phyloP scores from a whole-genome alignment of 2,113 vertebrate genomes.

The Chauna torquata region DNA sequence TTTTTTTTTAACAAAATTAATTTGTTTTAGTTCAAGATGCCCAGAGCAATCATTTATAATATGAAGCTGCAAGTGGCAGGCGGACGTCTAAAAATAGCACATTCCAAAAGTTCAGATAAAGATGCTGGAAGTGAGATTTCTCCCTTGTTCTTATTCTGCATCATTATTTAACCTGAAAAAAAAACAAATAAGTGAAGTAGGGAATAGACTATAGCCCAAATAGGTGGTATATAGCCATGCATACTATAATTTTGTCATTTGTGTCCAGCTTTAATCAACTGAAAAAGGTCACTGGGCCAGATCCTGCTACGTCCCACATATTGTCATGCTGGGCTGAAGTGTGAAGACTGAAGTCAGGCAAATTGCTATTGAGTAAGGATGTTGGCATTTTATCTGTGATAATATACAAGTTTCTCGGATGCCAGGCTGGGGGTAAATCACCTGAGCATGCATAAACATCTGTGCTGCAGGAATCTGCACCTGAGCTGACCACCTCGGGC shows the following conservation, averaged over 20 bases:
- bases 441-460: neutral
- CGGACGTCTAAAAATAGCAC: constrained; percentile 20
- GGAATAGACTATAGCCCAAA: neutral
- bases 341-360: neutral
- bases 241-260: neutral
- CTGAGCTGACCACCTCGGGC: accelerated
- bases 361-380: neutral
- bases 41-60: constrained; percentile 20
- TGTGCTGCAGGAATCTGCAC: neutral
- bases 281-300: neutral
- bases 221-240: accelerated
- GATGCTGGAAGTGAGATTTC: neutral
- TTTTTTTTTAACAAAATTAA: neutral
- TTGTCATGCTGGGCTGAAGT: neutral
- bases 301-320: neutral
- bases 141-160: neutral
- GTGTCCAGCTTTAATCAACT: neutral
- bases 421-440: neutral
- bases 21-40: constrained; percentile 29
- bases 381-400: neutral
- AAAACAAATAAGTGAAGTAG: neutral
- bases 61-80: constrained; percentile 37
- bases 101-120: neutral
- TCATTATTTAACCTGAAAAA: neutral
- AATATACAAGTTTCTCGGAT: accelerated